Percentiles rank a stretch among this genome's conserved stretches.
phyloP scores from a whole-genome alignment of 1,140 invertebrate species.

The Ephestia elutella region DNA sequence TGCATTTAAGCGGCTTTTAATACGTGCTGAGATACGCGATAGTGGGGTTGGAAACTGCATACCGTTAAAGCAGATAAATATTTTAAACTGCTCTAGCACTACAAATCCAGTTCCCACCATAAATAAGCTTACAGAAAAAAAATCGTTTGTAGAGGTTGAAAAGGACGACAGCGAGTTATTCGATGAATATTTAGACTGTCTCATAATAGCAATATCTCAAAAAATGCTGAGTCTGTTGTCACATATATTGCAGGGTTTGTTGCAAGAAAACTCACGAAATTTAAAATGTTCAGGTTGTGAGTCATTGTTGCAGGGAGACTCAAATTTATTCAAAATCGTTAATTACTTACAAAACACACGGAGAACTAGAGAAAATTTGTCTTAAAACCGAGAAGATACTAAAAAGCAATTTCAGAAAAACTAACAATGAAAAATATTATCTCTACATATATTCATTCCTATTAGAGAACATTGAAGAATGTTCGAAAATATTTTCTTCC shows the following conservation, averaged over 20 bases:
- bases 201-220: neutral
- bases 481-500: neutral
- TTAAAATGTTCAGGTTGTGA: neutral
- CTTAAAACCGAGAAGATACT: neutral
- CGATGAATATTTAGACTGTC: conserved; percentile 7
- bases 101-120: neutral
- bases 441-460: neutral
- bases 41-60: too few relatives aligned
- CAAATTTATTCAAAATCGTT: neutral
- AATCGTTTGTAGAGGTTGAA: neutral
- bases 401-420: neutral
- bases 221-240: conserved; percentile 15
- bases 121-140: neutral
- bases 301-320: neutral
- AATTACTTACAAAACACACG: neutral
- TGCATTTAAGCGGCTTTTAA: too few relatives aligned
- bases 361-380: neutral
- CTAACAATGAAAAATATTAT: neutral
- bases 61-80: conserved; percentile 14
- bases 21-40: too few relatives aligned
- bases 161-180: conserved; percentile 9
- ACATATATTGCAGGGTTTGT: neutral
- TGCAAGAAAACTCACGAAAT: neutral
- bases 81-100: conserved; percentile 12
- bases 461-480: neutral